Evolutionary conservation across 2,113 vertebrate species (phyloP), one percentile per base, ranked within the genome.

Genomic region (Acanthisitta chloris): DNA sequence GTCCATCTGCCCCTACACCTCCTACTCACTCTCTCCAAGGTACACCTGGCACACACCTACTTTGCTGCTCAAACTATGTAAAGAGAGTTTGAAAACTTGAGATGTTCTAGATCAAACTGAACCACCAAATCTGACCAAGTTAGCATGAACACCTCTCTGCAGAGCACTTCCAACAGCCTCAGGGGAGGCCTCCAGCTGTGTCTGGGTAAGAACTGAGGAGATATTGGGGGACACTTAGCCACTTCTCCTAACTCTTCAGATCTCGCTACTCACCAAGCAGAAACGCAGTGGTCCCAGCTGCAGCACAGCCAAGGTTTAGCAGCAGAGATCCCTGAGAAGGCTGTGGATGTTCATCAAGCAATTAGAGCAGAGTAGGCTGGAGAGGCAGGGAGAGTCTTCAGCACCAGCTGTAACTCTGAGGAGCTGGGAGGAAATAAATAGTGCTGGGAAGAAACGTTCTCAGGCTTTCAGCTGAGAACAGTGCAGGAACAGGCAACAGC

Each of bases 141-240:
- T 24, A 34, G 14, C 15, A 6, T 1, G 33, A 82, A 57, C 1
- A 29, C 36, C 42, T 7, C n/a, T 10, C 36, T 19, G 29, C 20
- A 20, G 42, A 26, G 25, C 11, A 0, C 18, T 70, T n/a, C 34
- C 72, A 17, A 0, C 1, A 17, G 10, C 1, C 28, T 36, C 2
- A 2, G 0, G 2, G 2, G 19, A 38, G 21, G 48, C n/a, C 83
- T 9, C n/a, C 40, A 18, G 40, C 29, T 2, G 0, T 2, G 17
- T 6, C 45, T 10, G 59, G 48, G 12, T 7, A 12, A 51, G 59
- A 61, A 36, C 5, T 2, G 31, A 17, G 36, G 1, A 8, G 45
- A 20, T 8, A 18, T 1, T 6, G 34, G 29, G 21, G 54, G 26
- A 8, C 12, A 4, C n/a, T 5, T 8, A 4, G 18, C 17, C 29